Conservation (phyloP, 30 jellyfish, hydroid and myxozoan genomes). For the Aurelia coerulea region DNA sequence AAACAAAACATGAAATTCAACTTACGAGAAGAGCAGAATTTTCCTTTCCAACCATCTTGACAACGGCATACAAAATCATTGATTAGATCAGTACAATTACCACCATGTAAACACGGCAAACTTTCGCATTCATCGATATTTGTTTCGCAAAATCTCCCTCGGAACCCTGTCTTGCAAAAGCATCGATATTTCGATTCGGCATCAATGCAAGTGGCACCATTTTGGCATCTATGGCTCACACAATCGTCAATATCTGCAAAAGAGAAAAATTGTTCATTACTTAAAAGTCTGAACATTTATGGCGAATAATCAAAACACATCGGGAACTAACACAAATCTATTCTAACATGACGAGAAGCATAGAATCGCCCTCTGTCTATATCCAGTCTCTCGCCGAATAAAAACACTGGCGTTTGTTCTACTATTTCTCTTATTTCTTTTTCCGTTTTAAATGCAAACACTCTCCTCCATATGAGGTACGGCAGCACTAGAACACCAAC, state of each 20-base stretch:
- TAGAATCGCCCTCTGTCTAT: no score
- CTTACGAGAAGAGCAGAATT: constrained; percentile 79
- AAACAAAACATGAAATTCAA: not conserved
- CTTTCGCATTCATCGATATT: constrained; percentile 78
- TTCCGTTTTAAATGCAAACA: no score
- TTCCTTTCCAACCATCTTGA: constrained; percentile 75
- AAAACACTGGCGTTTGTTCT: no score
- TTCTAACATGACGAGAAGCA: no score
- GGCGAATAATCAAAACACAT: no score
- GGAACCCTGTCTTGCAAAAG: constrained; percentile 78
- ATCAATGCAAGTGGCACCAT: constrained; percentile 91
- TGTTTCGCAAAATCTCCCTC: constrained; percentile 73
- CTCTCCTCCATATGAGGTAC: no score
- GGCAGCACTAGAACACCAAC: no score
- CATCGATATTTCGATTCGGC: constrained; percentile 75
- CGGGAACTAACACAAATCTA: no score
- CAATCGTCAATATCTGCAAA: constrained; percentile 85
- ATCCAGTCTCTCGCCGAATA: no score
- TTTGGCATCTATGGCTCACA: constrained; percentile 69
- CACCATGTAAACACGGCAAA: constrained; percentile 90
- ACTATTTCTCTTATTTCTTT: no score
- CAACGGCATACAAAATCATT: constrained; percentile 79
- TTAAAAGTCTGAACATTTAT: no score
- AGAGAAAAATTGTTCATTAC: not conserved
- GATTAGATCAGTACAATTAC: constrained; percentile 72